Conservation (phyloP, 1,140 invertebrate species). For the Cotesia chilonis region DNA sequence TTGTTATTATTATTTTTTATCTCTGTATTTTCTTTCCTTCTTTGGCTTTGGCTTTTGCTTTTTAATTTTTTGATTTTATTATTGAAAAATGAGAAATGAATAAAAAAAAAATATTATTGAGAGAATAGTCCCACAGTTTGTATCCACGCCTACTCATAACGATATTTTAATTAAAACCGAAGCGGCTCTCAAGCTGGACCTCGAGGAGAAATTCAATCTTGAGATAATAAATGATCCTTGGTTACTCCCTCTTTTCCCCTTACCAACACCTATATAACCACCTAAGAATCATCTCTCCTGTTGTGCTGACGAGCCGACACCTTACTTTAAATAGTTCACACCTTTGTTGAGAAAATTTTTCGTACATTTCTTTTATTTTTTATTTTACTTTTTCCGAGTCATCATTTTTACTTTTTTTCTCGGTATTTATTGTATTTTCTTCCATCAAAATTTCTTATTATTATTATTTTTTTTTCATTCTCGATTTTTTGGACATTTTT, state of each 20-base stretch:
- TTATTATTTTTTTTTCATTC: too few species aligned
- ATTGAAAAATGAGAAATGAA: constrained; percentile 32
- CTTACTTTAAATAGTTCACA: constrained; percentile 63
- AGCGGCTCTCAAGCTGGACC: constrained; percentile 42
- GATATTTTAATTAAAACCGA: constrained; percentile 67
- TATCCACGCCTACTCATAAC: constrained; percentile 67
- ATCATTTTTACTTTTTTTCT: constrained; percentile 5
- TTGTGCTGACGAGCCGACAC: constrained; percentile 52
- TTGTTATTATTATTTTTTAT: constrained; percentile 25
- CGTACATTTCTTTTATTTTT: neutral
- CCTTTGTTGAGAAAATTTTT: constrained; percentile 49
- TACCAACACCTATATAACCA: constrained; percentile 19
- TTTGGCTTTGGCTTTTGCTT: constrained; percentile 16
- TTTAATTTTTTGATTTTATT: constrained; percentile 15
- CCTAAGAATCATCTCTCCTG: constrained; percentile 13
- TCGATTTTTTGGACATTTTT: too few species aligned
- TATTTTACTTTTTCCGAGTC: constrained; percentile 3
- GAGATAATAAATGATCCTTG: constrained; percentile 67
- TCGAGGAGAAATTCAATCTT: constrained; percentile 66
- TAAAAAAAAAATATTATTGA: constrained; percentile 41
- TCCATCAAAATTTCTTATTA: too few species aligned
- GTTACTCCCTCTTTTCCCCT: constrained; percentile 56
- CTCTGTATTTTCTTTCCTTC: constrained; percentile 29
- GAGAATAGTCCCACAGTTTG: constrained; percentile 51
- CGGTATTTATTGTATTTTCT: neutral